Evolutionary conservation across 2,888 invertebrate genomes (phyloP).

Genomic region (Lasioglossum calceatum): DNA sequence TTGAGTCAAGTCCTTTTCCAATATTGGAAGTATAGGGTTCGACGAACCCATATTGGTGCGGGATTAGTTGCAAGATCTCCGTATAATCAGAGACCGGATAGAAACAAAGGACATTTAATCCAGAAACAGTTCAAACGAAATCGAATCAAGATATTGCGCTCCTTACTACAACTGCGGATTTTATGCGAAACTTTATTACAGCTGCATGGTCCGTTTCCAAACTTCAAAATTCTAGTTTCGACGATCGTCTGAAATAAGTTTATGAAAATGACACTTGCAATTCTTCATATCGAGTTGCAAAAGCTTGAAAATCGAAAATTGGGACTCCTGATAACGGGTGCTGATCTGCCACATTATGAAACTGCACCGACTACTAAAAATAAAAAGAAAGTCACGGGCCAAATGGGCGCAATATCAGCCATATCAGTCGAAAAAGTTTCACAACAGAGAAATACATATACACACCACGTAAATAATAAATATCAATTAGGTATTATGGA

Average conservation of each 20-base stretch:
- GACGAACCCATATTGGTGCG: not conserved
- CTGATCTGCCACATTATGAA: conserved; percentile 46
- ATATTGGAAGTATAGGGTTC: not conserved
- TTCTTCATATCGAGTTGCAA: not conserved
- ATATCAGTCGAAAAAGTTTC: conserved; percentile 39
- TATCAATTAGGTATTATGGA: too few species aligned
- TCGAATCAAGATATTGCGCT: not conserved
- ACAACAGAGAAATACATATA: conserved; percentile 14
- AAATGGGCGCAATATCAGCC: conserved; percentile 30
- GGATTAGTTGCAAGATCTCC: not conserved
- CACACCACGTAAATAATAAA: too few species aligned
- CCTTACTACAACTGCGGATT: not conserved
- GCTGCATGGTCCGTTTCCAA: too few species aligned
- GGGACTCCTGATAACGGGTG: not conserved
- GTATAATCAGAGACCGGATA: not conserved
- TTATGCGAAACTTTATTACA: too few species aligned
- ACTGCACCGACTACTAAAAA: not conserved
- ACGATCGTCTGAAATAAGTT: not conserved
- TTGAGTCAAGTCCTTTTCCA: not conserved
- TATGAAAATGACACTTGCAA: not conserved
- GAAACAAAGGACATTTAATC: not conserved
- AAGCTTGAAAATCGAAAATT: not conserved
- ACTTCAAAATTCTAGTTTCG: not conserved
- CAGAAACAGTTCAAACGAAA: not conserved
- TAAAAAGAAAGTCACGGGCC: conserved; percentile 17